Conservation (phyloP, 2,113 vertebrate species). For the Zapornia atra region DNA sequence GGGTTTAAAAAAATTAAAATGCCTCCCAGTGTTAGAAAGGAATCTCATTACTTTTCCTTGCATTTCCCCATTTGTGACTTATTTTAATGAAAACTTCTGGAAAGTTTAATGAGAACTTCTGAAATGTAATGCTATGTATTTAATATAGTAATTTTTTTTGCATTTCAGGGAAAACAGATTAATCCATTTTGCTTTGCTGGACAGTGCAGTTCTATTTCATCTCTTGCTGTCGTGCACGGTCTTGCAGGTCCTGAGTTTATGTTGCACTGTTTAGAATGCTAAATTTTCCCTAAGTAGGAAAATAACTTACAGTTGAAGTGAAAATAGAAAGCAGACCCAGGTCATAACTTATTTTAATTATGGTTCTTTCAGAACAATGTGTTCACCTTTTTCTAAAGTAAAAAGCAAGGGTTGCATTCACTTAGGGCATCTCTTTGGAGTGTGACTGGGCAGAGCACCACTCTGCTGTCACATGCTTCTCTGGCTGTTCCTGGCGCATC, state of each 20-base stretch:
- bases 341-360: neutral
- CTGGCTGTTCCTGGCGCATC: neutral
- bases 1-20: neutral
- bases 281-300: neutral
- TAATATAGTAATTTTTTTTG: neutral
- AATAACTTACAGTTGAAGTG: neutral
- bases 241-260: neutral
- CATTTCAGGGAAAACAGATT: neutral
- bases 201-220: neutral
- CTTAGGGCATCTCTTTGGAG: neutral
- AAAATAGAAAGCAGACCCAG: neutral
- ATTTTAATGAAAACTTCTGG: neutral
- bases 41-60: neutral
- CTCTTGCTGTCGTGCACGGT: neutral
- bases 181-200: neutral
- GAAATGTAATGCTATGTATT: neutral
- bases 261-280: neutral
- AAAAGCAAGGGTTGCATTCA: neutral
- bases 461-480: neutral
- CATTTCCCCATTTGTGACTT: neutral
- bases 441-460: neutral
- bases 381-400: neutral
- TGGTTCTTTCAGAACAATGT: neutral
- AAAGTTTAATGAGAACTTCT: too few species aligned
- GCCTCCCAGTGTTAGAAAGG: neutral